Conservation (phyloP, 2,797 vertebrate genomes). For the Setipinna tenuifilis region DNA sequence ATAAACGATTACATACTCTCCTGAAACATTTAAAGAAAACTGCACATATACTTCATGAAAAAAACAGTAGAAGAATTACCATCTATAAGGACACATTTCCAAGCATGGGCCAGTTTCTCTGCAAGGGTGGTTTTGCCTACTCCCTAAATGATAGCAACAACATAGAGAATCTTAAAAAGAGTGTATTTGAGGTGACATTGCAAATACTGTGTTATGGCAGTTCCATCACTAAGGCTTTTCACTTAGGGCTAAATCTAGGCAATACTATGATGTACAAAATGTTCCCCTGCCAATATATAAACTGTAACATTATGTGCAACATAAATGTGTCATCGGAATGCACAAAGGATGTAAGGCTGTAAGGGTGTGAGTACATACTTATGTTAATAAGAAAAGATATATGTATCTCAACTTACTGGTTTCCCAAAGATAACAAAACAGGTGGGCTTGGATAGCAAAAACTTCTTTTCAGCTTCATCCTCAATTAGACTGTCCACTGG, state of each 20-base stretch:
- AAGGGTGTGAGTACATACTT: background rate
- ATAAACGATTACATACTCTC: constrained; percentile 29
- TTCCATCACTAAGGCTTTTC: background rate
- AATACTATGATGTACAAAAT: no score
- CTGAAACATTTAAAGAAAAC: background rate
- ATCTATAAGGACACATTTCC: constrained; percentile 88
- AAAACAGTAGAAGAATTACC: constrained; percentile 71
- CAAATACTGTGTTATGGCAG: background rate
- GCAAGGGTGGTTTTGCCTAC: constrained; percentile 90
- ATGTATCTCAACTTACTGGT: constrained; percentile 78
- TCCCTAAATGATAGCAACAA: constrained; percentile 71
- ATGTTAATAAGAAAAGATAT: background rate
- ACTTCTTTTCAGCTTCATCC: constrained; percentile 82
- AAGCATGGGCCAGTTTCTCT: constrained; percentile 79
- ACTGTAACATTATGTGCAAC: no score
- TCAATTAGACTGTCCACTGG: constrained; percentile 81
- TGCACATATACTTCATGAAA: background rate
- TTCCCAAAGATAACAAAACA: constrained; percentile 90
- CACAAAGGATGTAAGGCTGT: background rate
- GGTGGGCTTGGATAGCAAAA: constrained; percentile 83
- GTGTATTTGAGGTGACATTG: background rate
- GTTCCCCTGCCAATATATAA: no score
- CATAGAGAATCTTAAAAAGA: background rate
- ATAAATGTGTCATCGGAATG: background rate
- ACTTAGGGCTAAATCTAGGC: no score